phyloP scores from a whole-genome alignment of 2,888 invertebrate species.

The Ichneumoninae sp. region DNA sequence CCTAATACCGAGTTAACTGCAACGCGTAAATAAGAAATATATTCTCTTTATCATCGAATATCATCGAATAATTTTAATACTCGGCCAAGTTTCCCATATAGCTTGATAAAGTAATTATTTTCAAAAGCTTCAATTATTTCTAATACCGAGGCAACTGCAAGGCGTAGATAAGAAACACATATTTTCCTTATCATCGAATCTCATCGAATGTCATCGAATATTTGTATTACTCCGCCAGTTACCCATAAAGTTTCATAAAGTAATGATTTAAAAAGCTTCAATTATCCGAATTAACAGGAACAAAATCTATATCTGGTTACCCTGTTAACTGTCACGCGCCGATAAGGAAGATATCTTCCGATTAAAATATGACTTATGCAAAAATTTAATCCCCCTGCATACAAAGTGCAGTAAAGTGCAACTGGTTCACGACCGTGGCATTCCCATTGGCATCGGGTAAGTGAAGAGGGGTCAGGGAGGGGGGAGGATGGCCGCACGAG shows the following conservation, averaged over 20 bases:
- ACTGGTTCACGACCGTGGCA: conserved; percentile 33
- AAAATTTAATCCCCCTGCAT: conserved; percentile 1
- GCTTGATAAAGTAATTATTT: no score
- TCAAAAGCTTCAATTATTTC: no score
- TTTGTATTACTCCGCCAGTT: no score
- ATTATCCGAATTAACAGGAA: no score
- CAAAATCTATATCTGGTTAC: neutral
- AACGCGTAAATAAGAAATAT: neutral
- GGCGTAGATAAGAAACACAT: neutral
- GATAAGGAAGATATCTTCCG: neutral
- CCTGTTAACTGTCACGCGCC: neutral
- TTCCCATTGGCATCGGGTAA: conserved; percentile 38
- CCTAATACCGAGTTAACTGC: neutral
- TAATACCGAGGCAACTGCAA: neutral
- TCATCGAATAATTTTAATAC: no score
- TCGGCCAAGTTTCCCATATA: no score
- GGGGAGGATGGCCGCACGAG: neutral
- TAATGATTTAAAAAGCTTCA: no score
- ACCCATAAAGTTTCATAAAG: no score
- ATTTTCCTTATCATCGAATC: no score
- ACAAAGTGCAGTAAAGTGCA: conserved; percentile 32
- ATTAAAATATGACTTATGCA: neutral
- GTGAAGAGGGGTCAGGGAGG: neutral
- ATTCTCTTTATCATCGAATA: no score
- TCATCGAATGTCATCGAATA: no score